phyloP scores from a whole-genome alignment of 2,113 vertebrate genomes.

The Aegithalos caudatus region DNA sequence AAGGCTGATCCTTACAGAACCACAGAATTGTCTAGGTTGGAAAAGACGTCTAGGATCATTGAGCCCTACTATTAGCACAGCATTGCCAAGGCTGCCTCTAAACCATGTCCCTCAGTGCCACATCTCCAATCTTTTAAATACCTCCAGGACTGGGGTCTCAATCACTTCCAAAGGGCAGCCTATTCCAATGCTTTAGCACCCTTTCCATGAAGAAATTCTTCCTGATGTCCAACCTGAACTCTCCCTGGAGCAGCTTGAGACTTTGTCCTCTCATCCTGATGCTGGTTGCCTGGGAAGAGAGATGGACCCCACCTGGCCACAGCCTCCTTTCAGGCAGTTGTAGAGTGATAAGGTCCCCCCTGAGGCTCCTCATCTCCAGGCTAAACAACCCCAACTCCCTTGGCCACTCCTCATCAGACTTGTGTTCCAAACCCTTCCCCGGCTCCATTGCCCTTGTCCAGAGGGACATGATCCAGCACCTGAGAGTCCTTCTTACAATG shows the following conservation, averaged over 20 bases:
- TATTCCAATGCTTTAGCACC: background rate
- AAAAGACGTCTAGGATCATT: background rate
- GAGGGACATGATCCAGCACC: fast-evolving
- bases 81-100: background rate
- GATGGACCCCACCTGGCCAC: fast-evolving
- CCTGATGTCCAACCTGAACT: background rate
- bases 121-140: background rate
- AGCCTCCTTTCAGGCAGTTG: no score
- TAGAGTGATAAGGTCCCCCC: fast-evolving
- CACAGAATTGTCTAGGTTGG: background rate
- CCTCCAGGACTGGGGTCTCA: no score
- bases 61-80: background rate
- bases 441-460: background rate
- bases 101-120: background rate
- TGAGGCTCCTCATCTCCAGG: background rate
- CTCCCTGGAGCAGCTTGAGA: background rate
- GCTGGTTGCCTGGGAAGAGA: background rate
- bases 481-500: background rate
- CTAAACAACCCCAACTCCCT: background rate
- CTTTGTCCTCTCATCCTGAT: background rate
- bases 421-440: background rate
- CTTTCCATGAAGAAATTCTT: background rate
- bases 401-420: fast-evolving
- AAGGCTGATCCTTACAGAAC: background rate
- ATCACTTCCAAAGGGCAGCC: background rate